Evolutionary conservation across 1,140 invertebrate species (phyloP).

Genomic region (Formica exsecta): DNA sequence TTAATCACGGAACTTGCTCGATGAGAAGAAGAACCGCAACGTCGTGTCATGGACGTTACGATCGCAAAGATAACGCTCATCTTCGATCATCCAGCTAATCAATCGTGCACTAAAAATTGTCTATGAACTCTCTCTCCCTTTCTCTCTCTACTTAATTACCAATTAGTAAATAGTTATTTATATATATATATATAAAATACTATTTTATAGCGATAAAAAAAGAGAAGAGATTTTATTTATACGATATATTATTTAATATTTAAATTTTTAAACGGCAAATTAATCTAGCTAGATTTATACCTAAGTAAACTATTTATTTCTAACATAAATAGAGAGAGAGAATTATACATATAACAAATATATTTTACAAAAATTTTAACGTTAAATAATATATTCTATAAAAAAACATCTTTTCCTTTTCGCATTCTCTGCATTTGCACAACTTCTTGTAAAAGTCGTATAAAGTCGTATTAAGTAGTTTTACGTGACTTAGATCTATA

Average conservation of each 20-base stretch:
- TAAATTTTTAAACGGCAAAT: no score
- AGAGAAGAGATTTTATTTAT: background rate
- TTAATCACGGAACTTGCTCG: conserved; percentile 51
- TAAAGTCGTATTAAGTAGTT: background rate
- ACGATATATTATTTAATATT: background rate
- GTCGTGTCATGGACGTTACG: conserved; percentile 18
- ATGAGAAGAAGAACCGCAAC: conserved; percentile 2
- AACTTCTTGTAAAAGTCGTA: background rate
- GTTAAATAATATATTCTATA: background rate
- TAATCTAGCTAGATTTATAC: no score
- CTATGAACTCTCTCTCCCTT: background rate
- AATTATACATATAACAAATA: background rate
- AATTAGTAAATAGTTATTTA: background rate
- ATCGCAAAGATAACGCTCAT: background rate
- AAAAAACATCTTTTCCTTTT: background rate
- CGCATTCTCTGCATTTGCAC: background rate
- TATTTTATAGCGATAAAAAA: background rate
- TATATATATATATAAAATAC: background rate
- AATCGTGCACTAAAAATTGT: conserved; percentile 20
- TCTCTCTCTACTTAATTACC: background rate
- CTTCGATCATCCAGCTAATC: conserved; percentile 2
- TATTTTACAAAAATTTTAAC: background rate
- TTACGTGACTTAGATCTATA: background rate
- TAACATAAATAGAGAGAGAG: background rate
- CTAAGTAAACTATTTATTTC: background rate